A percentile compares a stretch with the other conserved stretches of the same genome.
Evolutionary conservation across 2,888 invertebrate species (phyloP).

Genomic region (Drosophila vallismaia): DNA sequence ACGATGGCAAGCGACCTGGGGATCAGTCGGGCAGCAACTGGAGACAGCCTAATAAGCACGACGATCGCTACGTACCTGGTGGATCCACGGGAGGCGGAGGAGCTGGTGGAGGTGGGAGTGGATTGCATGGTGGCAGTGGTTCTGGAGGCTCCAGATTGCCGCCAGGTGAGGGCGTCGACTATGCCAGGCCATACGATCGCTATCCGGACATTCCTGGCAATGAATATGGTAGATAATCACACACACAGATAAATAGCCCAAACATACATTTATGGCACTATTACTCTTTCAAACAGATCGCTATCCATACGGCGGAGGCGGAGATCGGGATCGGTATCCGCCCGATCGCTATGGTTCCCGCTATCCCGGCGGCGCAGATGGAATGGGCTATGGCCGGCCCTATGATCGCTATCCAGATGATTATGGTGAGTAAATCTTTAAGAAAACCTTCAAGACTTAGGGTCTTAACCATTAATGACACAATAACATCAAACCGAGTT

Average conservation of each 20-base stretch:
- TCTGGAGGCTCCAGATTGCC: conserved; percentile 68
- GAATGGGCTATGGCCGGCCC: conserved; percentile 77
- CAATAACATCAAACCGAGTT: conserved; percentile 7
- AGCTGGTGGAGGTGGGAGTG: conserved; percentile 67
- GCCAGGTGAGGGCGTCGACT: conserved; percentile 74
- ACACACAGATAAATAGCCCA: neutral
- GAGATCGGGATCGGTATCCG: conserved; percentile 84
- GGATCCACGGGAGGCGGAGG: conserved; percentile 75
- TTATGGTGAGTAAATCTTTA: conserved; percentile 56
- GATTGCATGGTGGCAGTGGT: conserved; percentile 80
- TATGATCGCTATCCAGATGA: conserved; percentile 82
- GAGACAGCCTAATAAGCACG: conserved; percentile 85
- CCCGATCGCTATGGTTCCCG: conserved; percentile 70
- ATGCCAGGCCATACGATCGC: conserved; percentile 81
- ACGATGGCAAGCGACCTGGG: conserved; percentile 77
- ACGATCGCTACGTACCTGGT: conserved; percentile 84
- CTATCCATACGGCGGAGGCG: conserved; percentile 51
- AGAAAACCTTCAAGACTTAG: too few species aligned
- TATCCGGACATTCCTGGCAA: conserved; percentile 72
- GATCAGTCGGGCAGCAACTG: conserved; percentile 80
- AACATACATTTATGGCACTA: conserved; percentile 14
- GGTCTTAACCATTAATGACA: conserved; percentile 52
- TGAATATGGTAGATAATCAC: conserved; percentile 76
- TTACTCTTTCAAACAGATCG: conserved; percentile 55
- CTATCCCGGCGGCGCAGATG: conserved; percentile 49